Base-by-base conservation (phyloP, 2,797 vertebrate genomes). In the Diplodus puntazzo region DNA sequence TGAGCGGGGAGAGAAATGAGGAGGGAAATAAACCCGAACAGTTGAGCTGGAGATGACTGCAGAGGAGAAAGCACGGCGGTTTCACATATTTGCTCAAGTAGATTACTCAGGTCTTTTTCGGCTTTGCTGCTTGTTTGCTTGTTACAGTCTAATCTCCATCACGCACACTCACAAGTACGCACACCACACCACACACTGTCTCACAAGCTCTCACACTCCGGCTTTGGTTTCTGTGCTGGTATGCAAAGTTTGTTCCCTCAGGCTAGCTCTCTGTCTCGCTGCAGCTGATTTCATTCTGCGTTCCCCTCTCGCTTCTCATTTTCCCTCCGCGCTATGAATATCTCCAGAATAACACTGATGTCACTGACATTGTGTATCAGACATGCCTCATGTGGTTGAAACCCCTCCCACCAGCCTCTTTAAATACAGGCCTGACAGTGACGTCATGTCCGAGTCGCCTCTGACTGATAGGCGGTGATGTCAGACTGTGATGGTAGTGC, bases 271-370 rank as follows among this genome's bases (percentile, higher is more conserved):
- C 73, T 62, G 11, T 72, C 48, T 84, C 12, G 0, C 46, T 69
- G 13, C n/a, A 3, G 45, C 39, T 52, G 49, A 14, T 52, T 77
- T 74, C 27, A 20, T 42, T 63, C 52, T n/a, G 2, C n/a, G 8
- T 66, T 42, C 2, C n/a, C 13, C 13, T 77, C 58, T 63, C 34
- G 66, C 55, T 20, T 65, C 52, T 79, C 50, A 27, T 68, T 83
- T 27, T 75, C 39, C 57, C 66, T 61, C 61, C 27, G 53, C 16
- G 63, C 90, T 89, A 79, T 88, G 85, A 88, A 91, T 92, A 83
- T 85, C 78, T 80, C 52, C 77, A 79, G 46, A 90, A 88, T 75
- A 89, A 84, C 81, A 85, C 59, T 92, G 87, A 94, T 89, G 91
- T 92, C 89, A 91, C 74, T 52, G 45, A 75, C 70, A 54, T 45